These are phyloP conservation scores for Corythornis madagascariensis DNA, from an alignment of 2,113 vertebrate genomes.

Conservation along the genomic window DNA sequence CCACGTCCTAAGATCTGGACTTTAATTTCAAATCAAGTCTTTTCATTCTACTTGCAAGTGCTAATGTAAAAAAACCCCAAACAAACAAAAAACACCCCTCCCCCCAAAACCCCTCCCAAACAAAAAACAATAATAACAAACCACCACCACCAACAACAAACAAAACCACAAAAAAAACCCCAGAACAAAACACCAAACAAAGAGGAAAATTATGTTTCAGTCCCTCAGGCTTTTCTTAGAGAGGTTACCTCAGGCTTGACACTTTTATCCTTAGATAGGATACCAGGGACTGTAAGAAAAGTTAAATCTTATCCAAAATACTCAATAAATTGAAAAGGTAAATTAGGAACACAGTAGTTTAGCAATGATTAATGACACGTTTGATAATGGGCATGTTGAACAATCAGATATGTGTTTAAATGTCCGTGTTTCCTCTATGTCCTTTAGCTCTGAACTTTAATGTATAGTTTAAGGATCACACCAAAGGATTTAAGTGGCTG, in stretches of 20 bases:
- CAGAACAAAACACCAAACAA: neutral
- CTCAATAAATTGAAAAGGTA: neutral
- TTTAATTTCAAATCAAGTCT: slow-evolving; percentile 54
- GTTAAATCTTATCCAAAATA: neutral
- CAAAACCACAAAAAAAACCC: no score
- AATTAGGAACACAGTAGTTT: neutral
- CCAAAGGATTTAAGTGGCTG: neutral
- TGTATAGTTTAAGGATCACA: neutral
- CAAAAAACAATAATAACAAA: no score
- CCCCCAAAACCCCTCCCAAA: no score
- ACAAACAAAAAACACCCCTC: no score
- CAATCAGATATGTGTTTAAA: neutral
- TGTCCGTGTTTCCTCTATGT: neutral
- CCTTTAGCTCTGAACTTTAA: neutral
- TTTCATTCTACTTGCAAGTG: slow-evolving; percentile 40
- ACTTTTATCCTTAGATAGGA: slow-evolving; percentile 6
- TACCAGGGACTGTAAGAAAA: neutral
- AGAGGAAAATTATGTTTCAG: neutral
- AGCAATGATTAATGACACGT: neutral
- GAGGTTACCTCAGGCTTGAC: neutral
- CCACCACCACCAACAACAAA: no score
- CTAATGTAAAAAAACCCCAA: neutral
- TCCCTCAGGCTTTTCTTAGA: slow-evolving; percentile 11
- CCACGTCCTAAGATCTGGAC: neutral
- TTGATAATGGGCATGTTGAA: neutral